These are phyloP conservation scores for Phrynocephalus vlangalii DNA, from an alignment of 2,797 vertebrate species.

Conservation along the genomic window DNA sequence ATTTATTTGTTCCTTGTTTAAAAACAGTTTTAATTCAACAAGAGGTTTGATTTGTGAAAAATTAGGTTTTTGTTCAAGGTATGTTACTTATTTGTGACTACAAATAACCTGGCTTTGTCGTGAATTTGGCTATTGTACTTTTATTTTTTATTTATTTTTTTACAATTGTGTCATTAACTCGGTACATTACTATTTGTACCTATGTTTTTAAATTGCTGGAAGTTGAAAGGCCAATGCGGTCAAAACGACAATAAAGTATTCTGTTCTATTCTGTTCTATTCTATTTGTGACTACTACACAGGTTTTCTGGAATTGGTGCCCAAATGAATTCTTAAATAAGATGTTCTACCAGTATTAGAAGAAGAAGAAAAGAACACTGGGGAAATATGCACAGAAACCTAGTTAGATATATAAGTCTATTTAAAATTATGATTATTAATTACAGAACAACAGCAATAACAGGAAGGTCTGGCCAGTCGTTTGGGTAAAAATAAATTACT, in stretches of 20 bases:
- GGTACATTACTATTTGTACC: no score
- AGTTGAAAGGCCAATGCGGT: no score
- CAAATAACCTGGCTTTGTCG: no score
- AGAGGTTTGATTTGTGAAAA: not conserved
- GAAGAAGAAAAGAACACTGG: not conserved
- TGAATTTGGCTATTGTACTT: no score
- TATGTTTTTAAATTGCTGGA: no score
- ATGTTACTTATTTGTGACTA: not conserved
- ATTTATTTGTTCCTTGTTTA: not conserved
- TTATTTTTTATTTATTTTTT: no score
- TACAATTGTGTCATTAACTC: no score
- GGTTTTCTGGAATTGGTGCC: not conserved
- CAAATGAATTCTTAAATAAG: not conserved
- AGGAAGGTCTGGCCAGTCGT: not conserved
- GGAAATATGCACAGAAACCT: not conserved
- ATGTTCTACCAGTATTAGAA: not conserved
- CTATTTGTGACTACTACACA: not conserved
- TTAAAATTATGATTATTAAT: not conserved
- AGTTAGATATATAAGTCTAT: not conserved
- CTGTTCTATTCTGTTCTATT: no score
- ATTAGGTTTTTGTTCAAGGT: not conserved
- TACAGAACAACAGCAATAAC: not conserved
- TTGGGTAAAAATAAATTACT: not conserved
- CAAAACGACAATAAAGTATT: no score
- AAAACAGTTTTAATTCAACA: conserved; percentile 13